A percentile compares a stretch with the other conserved stretches of the same genome.
These are phyloP conservation scores for Cydia amplana DNA, from an alignment of 1,140 invertebrate genomes.

Conservation along the genomic window DNA sequence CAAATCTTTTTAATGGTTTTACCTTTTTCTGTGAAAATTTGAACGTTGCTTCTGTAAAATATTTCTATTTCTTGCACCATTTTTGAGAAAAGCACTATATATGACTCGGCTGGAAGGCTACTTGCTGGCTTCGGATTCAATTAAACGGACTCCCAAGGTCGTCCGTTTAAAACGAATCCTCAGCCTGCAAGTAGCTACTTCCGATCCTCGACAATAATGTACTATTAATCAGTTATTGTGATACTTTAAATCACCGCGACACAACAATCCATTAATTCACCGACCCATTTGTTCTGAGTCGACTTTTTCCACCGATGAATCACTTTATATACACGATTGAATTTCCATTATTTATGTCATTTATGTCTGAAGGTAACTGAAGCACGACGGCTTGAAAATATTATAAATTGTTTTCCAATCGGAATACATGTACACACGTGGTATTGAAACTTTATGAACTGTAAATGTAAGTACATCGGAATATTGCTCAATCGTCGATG, in stretches of 20 bases:
- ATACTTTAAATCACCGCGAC: background rate
- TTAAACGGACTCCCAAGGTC: too few relatives aligned
- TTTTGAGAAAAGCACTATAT: too few relatives aligned
- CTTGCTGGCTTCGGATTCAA: too few relatives aligned
- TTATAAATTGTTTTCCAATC: background rate
- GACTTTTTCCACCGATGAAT: background rate
- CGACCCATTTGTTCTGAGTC: background rate
- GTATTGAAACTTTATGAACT: constrained; percentile 4
- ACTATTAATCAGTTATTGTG: background rate
- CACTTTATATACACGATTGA: background rate
- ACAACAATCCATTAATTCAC: background rate
- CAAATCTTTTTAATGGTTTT: too few relatives aligned
- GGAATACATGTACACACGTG: background rate
- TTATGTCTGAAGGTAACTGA: background rate
- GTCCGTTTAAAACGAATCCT: too few relatives aligned
- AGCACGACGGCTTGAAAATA: background rate
- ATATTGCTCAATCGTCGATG: background rate
- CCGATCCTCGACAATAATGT: too few relatives aligned
- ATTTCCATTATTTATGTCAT: constrained; percentile 10
- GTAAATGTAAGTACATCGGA: background rate
- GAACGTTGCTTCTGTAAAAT: too few relatives aligned
- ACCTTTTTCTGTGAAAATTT: too few relatives aligned
- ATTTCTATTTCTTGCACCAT: too few relatives aligned
- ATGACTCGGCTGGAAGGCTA: too few relatives aligned
- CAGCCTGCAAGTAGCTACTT: too few relatives aligned